Percentiles rank a stretch among this genome's conserved stretches.
Conservation (phyloP, 2,888 invertebrate genomes). For the Ormyrus pomaceus region DNA sequence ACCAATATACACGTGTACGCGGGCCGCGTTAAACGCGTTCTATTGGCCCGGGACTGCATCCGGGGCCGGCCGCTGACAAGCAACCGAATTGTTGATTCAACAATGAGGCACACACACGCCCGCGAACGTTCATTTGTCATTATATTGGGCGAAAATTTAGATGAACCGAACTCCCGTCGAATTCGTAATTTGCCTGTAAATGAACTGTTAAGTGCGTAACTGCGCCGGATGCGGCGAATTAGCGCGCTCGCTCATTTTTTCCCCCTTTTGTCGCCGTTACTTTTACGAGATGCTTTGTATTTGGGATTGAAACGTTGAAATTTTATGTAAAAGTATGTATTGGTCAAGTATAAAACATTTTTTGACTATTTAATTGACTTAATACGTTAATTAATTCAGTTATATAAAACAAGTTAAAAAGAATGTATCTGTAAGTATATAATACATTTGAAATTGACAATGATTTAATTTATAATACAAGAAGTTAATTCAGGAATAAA, state of each 20-base stretch:
- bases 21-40: background rate
- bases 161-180: background rate
- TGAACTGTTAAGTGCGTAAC: background rate
- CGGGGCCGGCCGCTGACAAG: background rate
- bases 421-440: too few relatives aligned
- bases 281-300: too few relatives aligned
- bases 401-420: too few relatives aligned
- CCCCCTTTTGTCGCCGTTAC: background rate
- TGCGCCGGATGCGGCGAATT: too few relatives aligned
- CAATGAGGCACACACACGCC: background rate
- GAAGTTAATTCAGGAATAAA: too few relatives aligned
- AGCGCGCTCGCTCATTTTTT: background rate
- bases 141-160: background rate
- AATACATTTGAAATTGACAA: too few relatives aligned
- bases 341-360: too few relatives aligned
- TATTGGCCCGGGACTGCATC: background rate
- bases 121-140: slow-evolving; percentile 19
- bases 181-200: background rate
- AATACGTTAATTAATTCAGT: too few relatives aligned
- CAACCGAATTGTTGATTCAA: slow-evolving; percentile 29
- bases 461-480: too few relatives aligned
- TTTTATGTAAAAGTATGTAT: too few relatives aligned
- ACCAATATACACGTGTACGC: background rate
- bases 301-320: too few relatives aligned
- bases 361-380: too few relatives aligned